Evolutionary conservation across 2,113 vertebrate genomes (phyloP).

Genomic region (Dendropsophus ebraccatus): DNA sequence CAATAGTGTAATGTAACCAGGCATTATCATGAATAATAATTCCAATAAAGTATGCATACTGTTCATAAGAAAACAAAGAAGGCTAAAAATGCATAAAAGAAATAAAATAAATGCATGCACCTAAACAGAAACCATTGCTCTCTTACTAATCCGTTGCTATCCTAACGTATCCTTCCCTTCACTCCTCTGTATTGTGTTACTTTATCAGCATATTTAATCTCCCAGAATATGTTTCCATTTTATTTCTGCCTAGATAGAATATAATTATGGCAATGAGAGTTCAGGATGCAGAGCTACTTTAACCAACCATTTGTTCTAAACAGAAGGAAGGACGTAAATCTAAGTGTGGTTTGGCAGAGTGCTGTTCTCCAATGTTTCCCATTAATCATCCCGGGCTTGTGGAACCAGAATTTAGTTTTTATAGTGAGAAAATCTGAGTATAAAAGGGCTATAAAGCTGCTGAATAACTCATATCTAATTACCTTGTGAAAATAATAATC

Average conservation of each 20-base stretch:
- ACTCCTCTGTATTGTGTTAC: neutral
- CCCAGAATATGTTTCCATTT: neutral
- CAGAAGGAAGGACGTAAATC: conserved; percentile 39
- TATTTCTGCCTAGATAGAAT: conserved; percentile 2
- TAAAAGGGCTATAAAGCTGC: conserved; percentile 19
- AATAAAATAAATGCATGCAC: neutral
- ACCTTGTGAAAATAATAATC: conserved; percentile 29
- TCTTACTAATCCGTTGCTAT: neutral
- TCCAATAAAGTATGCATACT: neutral
- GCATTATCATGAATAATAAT: conserved; percentile 5
- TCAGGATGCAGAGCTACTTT: conserved; percentile 14
- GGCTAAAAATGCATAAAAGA: neutral
- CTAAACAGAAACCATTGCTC: neutral
- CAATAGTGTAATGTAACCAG: neutral
- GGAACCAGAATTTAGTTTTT: conserved; percentile 25
- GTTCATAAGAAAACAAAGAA: neutral
- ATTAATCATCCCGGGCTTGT: conserved; percentile 7
- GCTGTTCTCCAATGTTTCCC: conserved; percentile 5
- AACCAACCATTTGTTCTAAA: conserved; percentile 7
- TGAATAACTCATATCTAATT: conserved; percentile 37
- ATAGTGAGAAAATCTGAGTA: conserved; percentile 2
- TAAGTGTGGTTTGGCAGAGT: conserved; percentile 19
- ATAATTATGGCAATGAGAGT: conserved; percentile 14
- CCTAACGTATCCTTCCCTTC: neutral
- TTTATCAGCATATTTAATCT: neutral